Percentiles rank a stretch among this genome's conserved stretches.
phyloP scores from a whole-genome alignment of 2,797 vertebrate genomes.

The Enteromius trimaculatus region DNA sequence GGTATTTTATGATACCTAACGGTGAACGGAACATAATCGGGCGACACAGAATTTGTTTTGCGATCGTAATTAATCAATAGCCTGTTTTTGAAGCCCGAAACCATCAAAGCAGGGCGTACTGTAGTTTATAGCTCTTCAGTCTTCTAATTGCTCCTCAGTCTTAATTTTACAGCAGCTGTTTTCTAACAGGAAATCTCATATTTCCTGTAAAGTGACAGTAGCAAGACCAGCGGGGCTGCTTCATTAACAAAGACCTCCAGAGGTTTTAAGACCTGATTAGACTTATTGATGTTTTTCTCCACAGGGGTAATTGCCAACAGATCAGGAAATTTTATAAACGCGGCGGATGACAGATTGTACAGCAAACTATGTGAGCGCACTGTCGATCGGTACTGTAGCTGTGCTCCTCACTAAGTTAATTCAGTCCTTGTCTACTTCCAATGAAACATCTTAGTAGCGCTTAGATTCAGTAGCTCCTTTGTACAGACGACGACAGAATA shows the following conservation, averaged over 20 bases:
- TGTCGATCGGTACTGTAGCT: slow-evolving; percentile 5
- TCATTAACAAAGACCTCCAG: slow-evolving; percentile 28
- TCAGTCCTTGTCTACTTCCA: slow-evolving; percentile 17
- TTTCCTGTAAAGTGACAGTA: slow-evolving; percentile 14
- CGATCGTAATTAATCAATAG: slow-evolving; percentile 72
- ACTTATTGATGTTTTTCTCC: slow-evolving; percentile 33
- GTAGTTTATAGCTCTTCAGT: slow-evolving; percentile 62
- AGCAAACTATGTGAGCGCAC: not conserved
- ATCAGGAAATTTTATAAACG: slow-evolving; percentile 24
- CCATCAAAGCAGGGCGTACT: slow-evolving; percentile 19
- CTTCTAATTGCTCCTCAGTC: slow-evolving; percentile 24
- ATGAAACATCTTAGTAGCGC: slow-evolving; percentile 22
- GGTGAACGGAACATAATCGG: slow-evolving; percentile 47
- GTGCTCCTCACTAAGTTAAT: slow-evolving; percentile 21
- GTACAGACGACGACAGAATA: slow-evolving; percentile 29
- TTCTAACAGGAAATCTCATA: slow-evolving; percentile 20
- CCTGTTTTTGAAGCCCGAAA: slow-evolving; percentile 41
- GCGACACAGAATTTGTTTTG: slow-evolving; percentile 56
- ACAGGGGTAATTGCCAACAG: slow-evolving; percentile 15
- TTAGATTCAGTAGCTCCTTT: slow-evolving; percentile 27
- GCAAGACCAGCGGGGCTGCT: slow-evolving; percentile 7
- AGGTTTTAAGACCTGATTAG: slow-evolving; percentile 35
- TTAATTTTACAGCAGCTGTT: slow-evolving; percentile 38
- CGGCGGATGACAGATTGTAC: not conserved
- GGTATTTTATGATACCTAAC: slow-evolving; percentile 69